Conservation (phyloP, 2,113 vertebrate species). For the Erinaceus europaeus region DNA sequence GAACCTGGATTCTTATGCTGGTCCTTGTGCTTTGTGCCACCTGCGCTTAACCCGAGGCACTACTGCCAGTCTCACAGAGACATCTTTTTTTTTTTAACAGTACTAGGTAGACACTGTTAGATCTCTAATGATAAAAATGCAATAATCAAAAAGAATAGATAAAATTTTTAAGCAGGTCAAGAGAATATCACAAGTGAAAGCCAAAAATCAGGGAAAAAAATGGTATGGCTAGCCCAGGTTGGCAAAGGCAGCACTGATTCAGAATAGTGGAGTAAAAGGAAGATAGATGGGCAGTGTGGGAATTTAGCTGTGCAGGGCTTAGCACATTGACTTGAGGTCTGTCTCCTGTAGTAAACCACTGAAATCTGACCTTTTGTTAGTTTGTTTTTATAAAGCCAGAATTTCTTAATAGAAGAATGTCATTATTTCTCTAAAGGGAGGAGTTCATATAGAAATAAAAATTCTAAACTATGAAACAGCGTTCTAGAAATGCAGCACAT, state of each 20-base stretch:
- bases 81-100: no score
- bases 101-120: no score
- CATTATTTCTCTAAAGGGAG: neutral
- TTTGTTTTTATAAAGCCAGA: slow-evolving; percentile 29
- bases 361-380: neutral
- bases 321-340: neutral
- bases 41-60: no score
- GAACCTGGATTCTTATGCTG: no score
- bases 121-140: no score
- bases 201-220: neutral
- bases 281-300: neutral
- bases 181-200: neutral
- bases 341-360: neutral
- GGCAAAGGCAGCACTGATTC: neutral
- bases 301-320: neutral
- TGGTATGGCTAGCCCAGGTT: neutral
- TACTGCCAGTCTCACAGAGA: no score
- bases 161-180: slow-evolving; percentile 18
- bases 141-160: no score
- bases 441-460: slow-evolving; percentile 22
- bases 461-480: slow-evolving; percentile 16
- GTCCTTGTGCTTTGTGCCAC: no score
- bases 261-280: neutral
- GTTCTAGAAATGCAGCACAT: neutral
- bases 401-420: slow-evolving; percentile 30